These are phyloP conservation scores for Pharmacophagus antenor DNA, from an alignment of 2,888 invertebrate species.

Conservation along the genomic window DNA sequence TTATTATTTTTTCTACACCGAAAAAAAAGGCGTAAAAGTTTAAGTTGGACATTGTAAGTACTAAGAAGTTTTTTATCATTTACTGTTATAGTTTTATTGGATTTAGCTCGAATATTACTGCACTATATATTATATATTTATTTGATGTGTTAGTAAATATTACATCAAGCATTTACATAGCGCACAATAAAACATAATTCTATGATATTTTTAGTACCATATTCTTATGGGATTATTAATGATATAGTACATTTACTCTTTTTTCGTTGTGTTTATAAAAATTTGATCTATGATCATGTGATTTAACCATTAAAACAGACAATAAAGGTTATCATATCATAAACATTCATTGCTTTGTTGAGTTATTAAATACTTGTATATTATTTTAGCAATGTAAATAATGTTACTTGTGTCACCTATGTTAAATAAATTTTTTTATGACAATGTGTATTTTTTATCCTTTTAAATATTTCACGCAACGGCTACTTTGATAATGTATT, in stretches of 20 bases:
- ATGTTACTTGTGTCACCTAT: neutral
- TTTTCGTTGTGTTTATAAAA: too few relatives aligned
- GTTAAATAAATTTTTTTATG: conserved; percentile 13
- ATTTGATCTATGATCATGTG: neutral
- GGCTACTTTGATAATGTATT: neutral
- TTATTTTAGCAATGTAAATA: neutral
- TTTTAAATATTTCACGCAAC: neutral
- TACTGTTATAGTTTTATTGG: neutral
- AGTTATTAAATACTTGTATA: neutral
- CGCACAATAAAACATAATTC: conserved; percentile 1
- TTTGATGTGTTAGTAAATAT: neutral
- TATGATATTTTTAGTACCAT: too few relatives aligned
- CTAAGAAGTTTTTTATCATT: neutral
- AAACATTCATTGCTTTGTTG: neutral
- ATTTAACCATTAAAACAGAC: neutral
- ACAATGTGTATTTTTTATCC: neutral
- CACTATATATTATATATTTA: neutral
- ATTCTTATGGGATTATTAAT: neutral
- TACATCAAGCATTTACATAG: too few relatives aligned
- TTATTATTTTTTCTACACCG: too few relatives aligned
- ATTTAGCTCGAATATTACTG: neutral
- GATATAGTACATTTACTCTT: too few relatives aligned
- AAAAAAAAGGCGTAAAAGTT: too few relatives aligned
- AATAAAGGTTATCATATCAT: neutral
- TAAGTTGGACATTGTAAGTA: too few relatives aligned